Evolutionary conservation across 1,140 invertebrate species (phyloP).

Genomic region (Eubasilissa regina): DNA sequence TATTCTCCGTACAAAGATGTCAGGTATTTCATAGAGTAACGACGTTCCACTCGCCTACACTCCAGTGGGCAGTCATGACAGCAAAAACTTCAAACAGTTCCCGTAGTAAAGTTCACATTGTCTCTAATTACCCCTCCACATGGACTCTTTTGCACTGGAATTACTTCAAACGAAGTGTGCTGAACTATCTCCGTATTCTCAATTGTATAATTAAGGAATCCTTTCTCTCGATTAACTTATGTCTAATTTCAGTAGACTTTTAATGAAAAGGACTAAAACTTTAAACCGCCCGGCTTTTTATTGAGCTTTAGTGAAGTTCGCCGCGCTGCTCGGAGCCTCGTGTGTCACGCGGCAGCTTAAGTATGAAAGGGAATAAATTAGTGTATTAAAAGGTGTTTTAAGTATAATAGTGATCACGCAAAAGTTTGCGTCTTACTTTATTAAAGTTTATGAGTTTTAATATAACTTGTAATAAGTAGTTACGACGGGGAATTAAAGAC

Average conservation of each 20-base stretch:
- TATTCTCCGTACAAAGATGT: constrained; percentile 29
- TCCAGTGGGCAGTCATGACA: constrained; percentile 2
- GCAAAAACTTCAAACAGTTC: constrained; percentile 25
- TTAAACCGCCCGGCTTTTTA: not conserved
- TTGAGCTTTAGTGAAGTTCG: not conserved
- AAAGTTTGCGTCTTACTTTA: constrained; percentile 33
- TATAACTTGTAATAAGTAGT: constrained; percentile 10
- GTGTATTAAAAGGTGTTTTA: not conserved
- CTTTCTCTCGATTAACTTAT: constrained; percentile 1
- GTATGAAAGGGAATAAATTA: not conserved
- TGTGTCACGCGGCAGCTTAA: not conserved
- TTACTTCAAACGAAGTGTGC: constrained; percentile 11
- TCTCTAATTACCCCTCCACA: constrained; percentile 23
- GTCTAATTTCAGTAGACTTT: not conserved
- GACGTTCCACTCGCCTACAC: constrained; percentile 12
- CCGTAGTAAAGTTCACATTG: constrained; percentile 5
- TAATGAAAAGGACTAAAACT: not conserved
- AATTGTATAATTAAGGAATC: constrained; percentile 23
- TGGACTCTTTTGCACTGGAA: constrained; percentile 1
- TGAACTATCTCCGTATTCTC: not conserved
- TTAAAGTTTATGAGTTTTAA: constrained; percentile 35
- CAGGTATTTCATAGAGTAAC: constrained; percentile 26
- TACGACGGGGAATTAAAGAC: not conserved
- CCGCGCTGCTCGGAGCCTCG: not conserved
- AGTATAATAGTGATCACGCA: constrained; percentile 20